Base-by-base conservation (phyloP, 2,113 vertebrate genomes). In the Aldabrachelys gigantea region DNA sequence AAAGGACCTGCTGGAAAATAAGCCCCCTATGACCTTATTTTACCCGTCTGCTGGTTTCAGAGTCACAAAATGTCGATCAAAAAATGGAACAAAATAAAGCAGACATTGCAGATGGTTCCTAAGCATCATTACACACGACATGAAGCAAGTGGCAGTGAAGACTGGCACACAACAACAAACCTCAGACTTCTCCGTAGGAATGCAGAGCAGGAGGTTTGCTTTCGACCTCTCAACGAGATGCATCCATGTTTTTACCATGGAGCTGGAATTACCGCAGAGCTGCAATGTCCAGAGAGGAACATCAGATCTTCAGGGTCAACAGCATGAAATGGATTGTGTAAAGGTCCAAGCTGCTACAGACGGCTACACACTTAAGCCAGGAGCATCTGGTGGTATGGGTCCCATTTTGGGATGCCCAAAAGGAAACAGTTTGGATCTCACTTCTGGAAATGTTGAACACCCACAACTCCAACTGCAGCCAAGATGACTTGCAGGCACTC, bases 1-100 rank as follows among this genome's bases (percentile, higher is more conserved):
- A 84, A 89, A 76, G 56, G 25, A 52, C 95, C 90, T 87, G 87
- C 86, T 62, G 65, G 44, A 83, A 83, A 62, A 83, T 47, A 47
- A 47, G 7, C 25, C 13, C 31, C 25, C 44, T 44, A 3, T 50
- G 56, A 80, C 31, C 44, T 41, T 75, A 38, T 16, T 85, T 21
- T 35, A 72, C 65, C 6, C 10, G 49, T 6, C 44, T 27, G 14
- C 27, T 14, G 14, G 29, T 49, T 14, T 47, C 38, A 87, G 13
- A 57, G 25, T 2, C n/a, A 31, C 35, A 47, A 56, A 92, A 84
- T 24, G n/a, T 22, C 90, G 65, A 80, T 56, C 44, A 10, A 92
- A 94, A 92, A 94, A 82, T 10, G 62, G 6, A 84, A 84, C 24
- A 6, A 5, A 79, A 54, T 72, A 84, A 85, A n/a, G 49, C 82